A percentile compares a stretch with the other conserved stretches of the same genome.
Evolutionary conservation across 2,888 invertebrate species (phyloP).

Genomic region (Temnothorax rugatulus): DNA sequence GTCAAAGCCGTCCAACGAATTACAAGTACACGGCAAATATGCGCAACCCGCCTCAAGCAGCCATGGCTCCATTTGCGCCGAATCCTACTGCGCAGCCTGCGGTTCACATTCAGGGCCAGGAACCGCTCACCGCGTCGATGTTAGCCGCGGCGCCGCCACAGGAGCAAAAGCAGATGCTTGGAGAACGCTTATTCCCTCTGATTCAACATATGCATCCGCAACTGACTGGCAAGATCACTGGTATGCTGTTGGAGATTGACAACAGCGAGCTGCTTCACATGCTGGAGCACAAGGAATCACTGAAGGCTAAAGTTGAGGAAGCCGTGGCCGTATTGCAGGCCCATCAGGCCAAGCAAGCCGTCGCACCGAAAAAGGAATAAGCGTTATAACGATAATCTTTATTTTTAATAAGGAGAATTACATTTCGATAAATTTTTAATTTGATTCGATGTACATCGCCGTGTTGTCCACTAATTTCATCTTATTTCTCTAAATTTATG

Average conservation of each 20-base stretch:
- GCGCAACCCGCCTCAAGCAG: conserved; percentile 92
- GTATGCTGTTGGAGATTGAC: conserved; percentile 99
- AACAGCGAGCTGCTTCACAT: conserved; percentile 99
- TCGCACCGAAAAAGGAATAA: conserved; percentile 89
- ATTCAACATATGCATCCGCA: conserved; percentile 98
- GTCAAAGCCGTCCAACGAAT: conserved; percentile 91
- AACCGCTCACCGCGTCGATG: conserved; percentile 98
- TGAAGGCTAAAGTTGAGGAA: conserved; percentile 99
- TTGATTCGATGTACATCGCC: conserved; percentile 86
- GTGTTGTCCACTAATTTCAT: conserved; percentile 90
- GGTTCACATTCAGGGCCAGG: conserved; percentile 97
- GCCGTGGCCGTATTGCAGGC: conserved; percentile 99
- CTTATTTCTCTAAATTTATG: conserved; percentile 15
- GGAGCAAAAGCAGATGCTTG: conserved; percentile 99
- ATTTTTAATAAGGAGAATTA: neutral
- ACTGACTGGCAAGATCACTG: conserved; percentile 98
- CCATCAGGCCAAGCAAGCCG: conserved; percentile 97
- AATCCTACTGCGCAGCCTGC: conserved; percentile 91
- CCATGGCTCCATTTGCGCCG: conserved; percentile 87
- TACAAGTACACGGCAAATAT: conserved; percentile 97
- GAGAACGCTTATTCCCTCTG: conserved; percentile 98
- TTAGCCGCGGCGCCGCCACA: conserved; percentile 97
- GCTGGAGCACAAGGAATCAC: conserved; percentile 98
- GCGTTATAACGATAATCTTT: neutral
- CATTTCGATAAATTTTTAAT: conserved; percentile 46